phyloP scores from a whole-genome alignment of 2,888 invertebrate genomes.

The Elysia crispata region DNA sequence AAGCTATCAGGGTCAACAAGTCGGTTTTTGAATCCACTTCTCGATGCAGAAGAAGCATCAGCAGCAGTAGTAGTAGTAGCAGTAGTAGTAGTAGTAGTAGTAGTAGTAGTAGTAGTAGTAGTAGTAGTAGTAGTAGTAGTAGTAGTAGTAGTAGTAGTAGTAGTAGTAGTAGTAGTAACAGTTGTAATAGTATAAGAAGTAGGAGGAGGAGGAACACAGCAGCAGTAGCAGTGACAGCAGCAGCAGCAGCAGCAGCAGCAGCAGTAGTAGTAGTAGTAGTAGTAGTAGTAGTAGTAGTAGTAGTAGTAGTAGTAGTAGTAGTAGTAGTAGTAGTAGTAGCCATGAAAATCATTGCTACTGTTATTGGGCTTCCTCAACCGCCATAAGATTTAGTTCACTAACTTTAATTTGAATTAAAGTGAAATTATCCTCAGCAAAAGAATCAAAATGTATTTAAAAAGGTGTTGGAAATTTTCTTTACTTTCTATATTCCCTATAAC shows the following conservation, averaged over 20 bases:
- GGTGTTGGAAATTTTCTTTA: too few species aligned
- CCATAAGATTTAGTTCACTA: too few species aligned
- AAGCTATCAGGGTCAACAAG: not conserved
- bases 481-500: too few species aligned
- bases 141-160: conserved; percentile 9
- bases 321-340: too few species aligned
- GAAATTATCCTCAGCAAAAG: too few species aligned
- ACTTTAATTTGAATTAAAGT: too few species aligned
- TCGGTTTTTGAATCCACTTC: too few species aligned
- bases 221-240: not conserved
- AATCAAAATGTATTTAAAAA: too few species aligned
- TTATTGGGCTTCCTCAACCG: not conserved
- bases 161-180: not conserved
- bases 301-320: too few species aligned
- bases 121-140: not conserved
- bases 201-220: not conserved
- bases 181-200: not conserved
- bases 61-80: not conserved
- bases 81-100: not conserved
- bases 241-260: not conserved
- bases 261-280: not conserved
- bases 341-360: not conserved
- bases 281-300: too few species aligned
- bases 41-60: not conserved
- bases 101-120: not conserved